Evolutionary conservation across 2,888 invertebrate species (phyloP), one percentile per base, ranked within the genome.

Genomic region (Lycia hirtaria): DNA sequence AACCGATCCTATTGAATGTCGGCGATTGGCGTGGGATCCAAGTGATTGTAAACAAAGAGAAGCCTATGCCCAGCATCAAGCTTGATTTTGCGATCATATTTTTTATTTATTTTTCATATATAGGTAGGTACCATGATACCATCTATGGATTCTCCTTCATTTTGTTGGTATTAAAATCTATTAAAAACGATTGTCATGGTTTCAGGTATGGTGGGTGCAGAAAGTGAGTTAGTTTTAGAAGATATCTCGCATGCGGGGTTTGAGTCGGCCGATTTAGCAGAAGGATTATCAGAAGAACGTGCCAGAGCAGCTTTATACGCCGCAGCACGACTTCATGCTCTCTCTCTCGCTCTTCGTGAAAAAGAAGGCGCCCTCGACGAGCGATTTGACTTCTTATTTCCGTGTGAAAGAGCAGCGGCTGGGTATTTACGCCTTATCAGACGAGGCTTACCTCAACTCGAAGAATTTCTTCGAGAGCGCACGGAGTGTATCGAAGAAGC

Each of bases 391-490:
- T 96, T 96, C 76, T 89, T 96, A 12, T 96, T 96, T 72, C 96
- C 96, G 69, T 96, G 96, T 30, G 95, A 95, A 35, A 92, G 95
- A 73, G 96, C 96, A 0, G 96, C 96, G 0, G 96, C 96, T 66
- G 96, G 96, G 3, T 96, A 96, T 75, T 95, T 96, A 62, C 95
- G 96, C 57, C 89, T 96, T 20, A 95, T 96, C 3, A 94, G 96
- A 73, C 92, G 96, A 56, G 96, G 96, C 1, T 85, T 96, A 15
- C 96, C 96, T 0, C 96, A 96, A 74, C 89, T 96, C 19, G 94
- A 95, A 62, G 93, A 94, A 53, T 96, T 96, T 76, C 83, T 96
- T 40, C 93, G 95, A 67, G 93, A 93, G 40, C 92, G 94, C 44
- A 92, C 94, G 0, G 95, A 95, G 20, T 92, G 95, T 60, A 93